Conservation (phyloP, 2,113 vertebrate species). For the Coturnix japonica region DNA sequence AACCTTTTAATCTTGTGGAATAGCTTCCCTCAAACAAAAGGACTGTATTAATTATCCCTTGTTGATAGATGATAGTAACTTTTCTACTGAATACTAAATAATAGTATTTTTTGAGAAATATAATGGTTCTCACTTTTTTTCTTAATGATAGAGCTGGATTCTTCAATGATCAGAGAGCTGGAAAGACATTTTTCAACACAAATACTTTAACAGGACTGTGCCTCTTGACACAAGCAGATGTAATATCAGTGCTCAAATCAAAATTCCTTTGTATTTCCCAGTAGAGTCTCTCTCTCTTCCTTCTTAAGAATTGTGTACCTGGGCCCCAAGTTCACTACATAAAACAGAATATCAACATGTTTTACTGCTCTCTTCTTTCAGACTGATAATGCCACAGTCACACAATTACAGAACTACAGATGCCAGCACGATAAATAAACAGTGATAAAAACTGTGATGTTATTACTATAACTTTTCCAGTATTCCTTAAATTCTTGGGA, state of each 20-base stretch:
- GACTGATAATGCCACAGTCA: neutral
- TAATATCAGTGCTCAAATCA: neutral
- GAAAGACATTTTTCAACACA: slow-evolving; percentile 40
- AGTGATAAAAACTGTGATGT: neutral
- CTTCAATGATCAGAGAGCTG: slow-evolving; percentile 12
- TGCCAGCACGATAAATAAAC: neutral
- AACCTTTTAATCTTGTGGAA: slow-evolving; percentile 69
- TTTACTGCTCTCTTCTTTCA: neutral
- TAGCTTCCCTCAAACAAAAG: slow-evolving; percentile 69
- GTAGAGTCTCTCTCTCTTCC: neutral
- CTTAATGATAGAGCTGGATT: slow-evolving; percentile 43
- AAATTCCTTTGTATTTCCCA: neutral
- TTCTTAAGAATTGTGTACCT: neutral
- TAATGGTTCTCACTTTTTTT: slow-evolving; percentile 41
- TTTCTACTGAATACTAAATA: slow-evolving; percentile 12
- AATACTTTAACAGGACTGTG: neutral
- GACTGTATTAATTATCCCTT: slow-evolving; percentile 66
- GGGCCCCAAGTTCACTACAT: neutral
- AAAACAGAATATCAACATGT: neutral
- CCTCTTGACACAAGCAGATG: neutral
- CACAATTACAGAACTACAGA: neutral
- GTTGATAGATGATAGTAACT: slow-evolving; percentile 41
- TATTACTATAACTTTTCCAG: neutral
- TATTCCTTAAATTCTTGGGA: neutral
- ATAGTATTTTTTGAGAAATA: slow-evolving; percentile 59